These are phyloP conservation scores for Onychomys arenicola DNA, from an alignment of 2,797 vertebrate genomes.

Conservation along the genomic window DNA sequence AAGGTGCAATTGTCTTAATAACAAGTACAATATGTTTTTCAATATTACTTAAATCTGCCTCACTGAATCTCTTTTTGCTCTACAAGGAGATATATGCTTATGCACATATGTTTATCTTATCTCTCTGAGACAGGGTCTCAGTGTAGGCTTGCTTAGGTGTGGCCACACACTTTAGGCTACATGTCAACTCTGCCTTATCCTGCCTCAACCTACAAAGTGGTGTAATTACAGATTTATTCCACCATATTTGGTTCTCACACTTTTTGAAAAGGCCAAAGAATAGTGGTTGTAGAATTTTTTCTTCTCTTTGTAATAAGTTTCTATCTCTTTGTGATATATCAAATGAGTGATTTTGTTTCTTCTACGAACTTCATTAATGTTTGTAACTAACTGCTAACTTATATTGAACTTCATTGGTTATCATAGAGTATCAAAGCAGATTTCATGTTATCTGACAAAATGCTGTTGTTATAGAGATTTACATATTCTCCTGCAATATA, in stretches of 20 bases:
- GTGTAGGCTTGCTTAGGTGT: not conserved
- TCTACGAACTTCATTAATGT: not conserved
- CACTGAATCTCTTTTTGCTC: not conserved
- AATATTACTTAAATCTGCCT: not conserved
- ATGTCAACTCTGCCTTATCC: too few species aligned
- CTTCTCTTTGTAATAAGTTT: not conserved
- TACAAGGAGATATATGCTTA: not conserved
- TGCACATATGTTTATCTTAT: not conserved
- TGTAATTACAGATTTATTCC: not conserved
- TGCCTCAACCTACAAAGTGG: not conserved
- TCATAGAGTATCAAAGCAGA: not conserved
- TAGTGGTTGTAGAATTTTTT: not conserved
- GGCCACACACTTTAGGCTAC: not conserved
- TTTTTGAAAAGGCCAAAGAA: not conserved
- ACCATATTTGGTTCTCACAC: not conserved
- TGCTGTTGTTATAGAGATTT: not conserved
- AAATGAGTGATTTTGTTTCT: not conserved
- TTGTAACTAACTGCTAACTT: not conserved
- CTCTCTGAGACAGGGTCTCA: not conserved
- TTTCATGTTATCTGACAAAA: not conserved
- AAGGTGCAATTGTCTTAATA: not conserved
- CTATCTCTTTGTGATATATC: not conserved
- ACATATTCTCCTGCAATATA: not conserved
- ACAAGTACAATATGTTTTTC: not conserved
- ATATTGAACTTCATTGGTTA: not conserved